Conservation (phyloP, 2,888 invertebrate genomes). For the Oscheius sp. region DNA sequence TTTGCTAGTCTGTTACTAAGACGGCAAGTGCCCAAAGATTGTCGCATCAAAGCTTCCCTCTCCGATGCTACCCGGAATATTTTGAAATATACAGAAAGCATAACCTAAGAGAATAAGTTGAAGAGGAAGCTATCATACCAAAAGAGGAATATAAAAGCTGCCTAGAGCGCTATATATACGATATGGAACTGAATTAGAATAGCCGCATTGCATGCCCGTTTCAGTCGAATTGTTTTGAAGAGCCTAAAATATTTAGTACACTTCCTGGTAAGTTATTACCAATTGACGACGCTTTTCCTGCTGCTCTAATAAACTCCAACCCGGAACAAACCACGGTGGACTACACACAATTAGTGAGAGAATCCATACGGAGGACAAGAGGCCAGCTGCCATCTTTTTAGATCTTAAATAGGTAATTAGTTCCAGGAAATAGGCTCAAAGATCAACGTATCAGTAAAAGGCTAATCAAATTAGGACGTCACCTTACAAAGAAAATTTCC, state of each 20-base stretch:
- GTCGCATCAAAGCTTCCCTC: slow-evolving; percentile 66
- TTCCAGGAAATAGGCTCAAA: not conserved
- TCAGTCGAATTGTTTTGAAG: slow-evolving; percentile 21
- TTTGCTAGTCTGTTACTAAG: slow-evolving; percentile 63
- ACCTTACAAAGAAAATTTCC: no score
- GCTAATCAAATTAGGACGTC: no score
- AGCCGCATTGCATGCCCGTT: slow-evolving; percentile 60
- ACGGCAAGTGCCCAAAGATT: slow-evolving; percentile 68
- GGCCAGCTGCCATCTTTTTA: slow-evolving; percentile 66
- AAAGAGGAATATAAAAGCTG: slow-evolving; percentile 72
- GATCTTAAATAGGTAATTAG: slow-evolving; percentile 54
- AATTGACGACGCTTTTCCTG: slow-evolving; percentile 20
- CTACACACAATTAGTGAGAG: slow-evolving; percentile 70
- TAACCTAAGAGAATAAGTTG: slow-evolving; percentile 61
- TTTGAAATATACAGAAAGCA: slow-evolving; percentile 72
- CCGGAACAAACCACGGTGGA: slow-evolving; percentile 70
- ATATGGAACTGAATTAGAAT: slow-evolving; percentile 69
- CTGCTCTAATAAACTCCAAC: slow-evolving; percentile 63
- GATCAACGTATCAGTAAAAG: not conserved
- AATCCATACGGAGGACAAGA: slow-evolving; percentile 70
- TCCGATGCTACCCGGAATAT: slow-evolving; percentile 70
- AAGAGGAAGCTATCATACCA: slow-evolving; percentile 42
- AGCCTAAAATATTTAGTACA: not conserved
- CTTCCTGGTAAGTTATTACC: not conserved
- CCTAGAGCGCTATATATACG: slow-evolving; percentile 72